These are phyloP conservation scores for Chrysochloris asiatica DNA, from an alignment of 2,113 vertebrate genomes.

Conservation along the genomic window DNA sequence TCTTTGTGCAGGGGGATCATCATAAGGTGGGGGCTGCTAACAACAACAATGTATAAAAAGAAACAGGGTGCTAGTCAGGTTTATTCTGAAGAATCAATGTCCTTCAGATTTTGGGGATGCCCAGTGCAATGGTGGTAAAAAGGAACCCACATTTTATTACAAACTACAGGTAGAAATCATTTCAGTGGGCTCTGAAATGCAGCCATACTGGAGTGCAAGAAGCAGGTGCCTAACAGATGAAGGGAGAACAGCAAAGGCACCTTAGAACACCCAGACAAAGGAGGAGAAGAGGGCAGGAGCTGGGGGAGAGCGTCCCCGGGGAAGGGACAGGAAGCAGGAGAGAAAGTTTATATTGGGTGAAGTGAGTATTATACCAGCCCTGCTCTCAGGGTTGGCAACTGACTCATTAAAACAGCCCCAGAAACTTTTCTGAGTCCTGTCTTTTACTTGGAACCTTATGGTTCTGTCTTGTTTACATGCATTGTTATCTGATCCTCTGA, in stretches of 20 bases:
- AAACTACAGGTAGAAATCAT: not conserved
- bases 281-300: not conserved
- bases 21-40: not conserved
- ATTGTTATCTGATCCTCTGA: not conserved
- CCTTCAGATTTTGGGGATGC: not conserved
- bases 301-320: not conserved
- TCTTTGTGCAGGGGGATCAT: not conserved
- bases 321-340: not conserved
- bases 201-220: not conserved
- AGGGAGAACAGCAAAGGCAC: not conserved
- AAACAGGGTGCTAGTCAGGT: not conserved
- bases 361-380: not conserved
- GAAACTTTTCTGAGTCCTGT: not conserved
- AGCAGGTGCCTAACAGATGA: not conserved
- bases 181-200: constrained; percentile 23
- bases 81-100: constrained; percentile 28
- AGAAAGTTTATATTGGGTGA: not conserved
- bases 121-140: not conserved
- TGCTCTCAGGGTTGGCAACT: not conserved
- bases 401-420: not conserved
- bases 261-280: not conserved
- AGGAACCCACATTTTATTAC: constrained; percentile 28
- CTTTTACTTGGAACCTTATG: not conserved
- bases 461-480: not conserved
- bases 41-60: not conserved